Percentiles rank a stretch among this genome's conserved stretches.
Conservation (phyloP, 2,113 vertebrate genomes). For the Synodontis membranacea region DNA sequence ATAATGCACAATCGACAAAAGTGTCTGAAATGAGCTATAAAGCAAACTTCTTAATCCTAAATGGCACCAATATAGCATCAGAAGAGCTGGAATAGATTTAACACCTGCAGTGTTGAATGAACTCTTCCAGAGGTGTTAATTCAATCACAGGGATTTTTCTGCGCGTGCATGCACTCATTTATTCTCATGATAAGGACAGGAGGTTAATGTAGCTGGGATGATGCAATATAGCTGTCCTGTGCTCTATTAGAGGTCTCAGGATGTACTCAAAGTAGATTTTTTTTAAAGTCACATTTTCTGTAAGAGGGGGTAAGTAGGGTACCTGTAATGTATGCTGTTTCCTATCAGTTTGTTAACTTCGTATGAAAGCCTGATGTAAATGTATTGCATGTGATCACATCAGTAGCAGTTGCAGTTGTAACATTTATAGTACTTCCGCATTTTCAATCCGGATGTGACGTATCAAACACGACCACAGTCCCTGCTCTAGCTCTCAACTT, state of each 20-base stretch:
- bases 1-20: not conserved
- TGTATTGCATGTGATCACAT: not conserved
- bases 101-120: not conserved
- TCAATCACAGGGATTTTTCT: not conserved
- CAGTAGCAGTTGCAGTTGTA: not conserved
- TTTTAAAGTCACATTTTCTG: not conserved
- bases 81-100: no score
- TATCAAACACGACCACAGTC: not conserved
- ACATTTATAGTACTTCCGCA: not conserved
- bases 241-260: not conserved
- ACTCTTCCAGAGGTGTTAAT: not conserved
- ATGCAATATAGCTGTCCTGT: not conserved
- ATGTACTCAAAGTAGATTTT: not conserved
- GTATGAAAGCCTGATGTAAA: not conserved
- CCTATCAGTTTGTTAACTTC: not conserved
- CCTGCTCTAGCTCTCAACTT: not conserved
- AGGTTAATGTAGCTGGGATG: not conserved
- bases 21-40: not conserved
- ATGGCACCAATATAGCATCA: not conserved
- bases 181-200: not conserved
- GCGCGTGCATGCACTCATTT: not conserved
- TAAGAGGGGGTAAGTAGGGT: not conserved
- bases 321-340: not conserved
- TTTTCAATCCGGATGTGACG: conserved; percentile 21
- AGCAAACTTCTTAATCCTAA: not conserved